Evolutionary conservation across 53 echinoderm and acorn worm genomes (phyloP), one percentile per base, ranked within the genome.

Genomic region (Stichopus horrens): DNA sequence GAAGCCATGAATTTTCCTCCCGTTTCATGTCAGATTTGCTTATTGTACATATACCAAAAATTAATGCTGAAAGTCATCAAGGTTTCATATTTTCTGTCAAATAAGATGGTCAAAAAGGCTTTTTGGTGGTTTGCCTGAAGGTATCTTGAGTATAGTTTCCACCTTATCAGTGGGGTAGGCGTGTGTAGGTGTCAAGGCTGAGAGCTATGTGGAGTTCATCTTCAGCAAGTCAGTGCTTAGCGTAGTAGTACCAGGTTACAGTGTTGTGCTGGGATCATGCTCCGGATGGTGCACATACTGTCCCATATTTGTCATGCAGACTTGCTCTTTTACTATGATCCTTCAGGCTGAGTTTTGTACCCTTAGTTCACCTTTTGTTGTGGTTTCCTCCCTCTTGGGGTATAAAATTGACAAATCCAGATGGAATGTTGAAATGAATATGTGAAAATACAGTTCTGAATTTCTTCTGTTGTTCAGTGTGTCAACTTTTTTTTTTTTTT

Each of bases 331-430:
- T 37, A 59, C 59, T 59, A 59, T 59, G 8, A 71, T 71, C 71
- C 71, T 71, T 18, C 71, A 71, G 71, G 71, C 71, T 71, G 71
- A 13, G n/a, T 71, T 13, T 57, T 81, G n/a, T 58, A 81, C 81
- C 81, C 55, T 58, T 57, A 58, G 20, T 81, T 81, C 81, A 81
- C 81, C 81, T 81, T 81, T 81, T 81, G 81, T 81, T 81, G 81
- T 81, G 81, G 81, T 81, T 81, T 81, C 81, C 81, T 53, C 19
- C 56, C 81, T 57, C 56, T 57, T 81, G 21, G 81, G 81, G 57
- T n/a, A 21, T 56, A 21, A 56, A 81, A 58, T 81, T 81, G 81
- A 81, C 81, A 81, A 81, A 58, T 23, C 21, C 57, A 57, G 81
- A 81, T 56, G 81, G 81, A 81, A 81, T 81, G 58, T 21, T 81